phyloP scores from a whole-genome alignment of 2,888 invertebrate genomes.

The Hirtodrosophila alboralis region DNA sequence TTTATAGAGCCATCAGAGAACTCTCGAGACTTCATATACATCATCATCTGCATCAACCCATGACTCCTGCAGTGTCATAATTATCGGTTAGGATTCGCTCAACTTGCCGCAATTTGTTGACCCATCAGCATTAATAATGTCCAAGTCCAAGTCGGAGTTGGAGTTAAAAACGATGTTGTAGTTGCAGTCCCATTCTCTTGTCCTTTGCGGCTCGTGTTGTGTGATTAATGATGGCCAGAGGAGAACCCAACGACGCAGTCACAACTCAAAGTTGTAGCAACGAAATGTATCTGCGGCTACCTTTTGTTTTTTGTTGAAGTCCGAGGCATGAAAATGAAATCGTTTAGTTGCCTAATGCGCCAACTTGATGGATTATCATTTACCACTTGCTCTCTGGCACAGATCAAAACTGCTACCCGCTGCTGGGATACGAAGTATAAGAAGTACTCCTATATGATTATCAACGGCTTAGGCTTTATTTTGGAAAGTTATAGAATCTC shows the following conservation, averaged over 20 bases:
- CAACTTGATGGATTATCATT: conserved; percentile 72
- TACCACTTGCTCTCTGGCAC: conserved; percentile 42
- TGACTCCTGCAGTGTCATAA: conserved; percentile 82
- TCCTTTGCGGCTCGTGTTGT: conserved; percentile 82
- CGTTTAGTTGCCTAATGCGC: conserved; percentile 82
- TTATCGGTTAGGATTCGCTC: conserved; percentile 79
- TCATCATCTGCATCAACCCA: conserved; percentile 72
- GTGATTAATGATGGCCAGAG: conserved; percentile 81
- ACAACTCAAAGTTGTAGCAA: conserved; percentile 59
- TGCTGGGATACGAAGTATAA: conserved; percentile 42
- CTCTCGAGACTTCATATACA: conserved; percentile 48
- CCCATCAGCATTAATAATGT: conserved; percentile 71
- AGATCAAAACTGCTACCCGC: conserved; percentile 53
- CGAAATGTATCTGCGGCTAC: conserved; percentile 76
- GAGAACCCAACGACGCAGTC: conserved; percentile 22
- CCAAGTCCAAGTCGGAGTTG: conserved; percentile 2
- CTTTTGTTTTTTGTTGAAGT: conserved; percentile 44
- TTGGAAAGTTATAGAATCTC: conserved; percentile 14
- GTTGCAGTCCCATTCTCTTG: conserved; percentile 40
- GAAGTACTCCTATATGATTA: conserved; percentile 4
- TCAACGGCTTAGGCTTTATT: conserved; percentile 21
- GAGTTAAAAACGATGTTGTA: not conserved
- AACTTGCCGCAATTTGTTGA: conserved; percentile 76
- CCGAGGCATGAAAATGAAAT: conserved; percentile 77
- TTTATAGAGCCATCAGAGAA: conserved; percentile 57